Evolutionary conservation across 2,888 invertebrate genomes (phyloP), one percentile per base, ranked within the genome.

Genomic region (Drosophila percnosoma): DNA sequence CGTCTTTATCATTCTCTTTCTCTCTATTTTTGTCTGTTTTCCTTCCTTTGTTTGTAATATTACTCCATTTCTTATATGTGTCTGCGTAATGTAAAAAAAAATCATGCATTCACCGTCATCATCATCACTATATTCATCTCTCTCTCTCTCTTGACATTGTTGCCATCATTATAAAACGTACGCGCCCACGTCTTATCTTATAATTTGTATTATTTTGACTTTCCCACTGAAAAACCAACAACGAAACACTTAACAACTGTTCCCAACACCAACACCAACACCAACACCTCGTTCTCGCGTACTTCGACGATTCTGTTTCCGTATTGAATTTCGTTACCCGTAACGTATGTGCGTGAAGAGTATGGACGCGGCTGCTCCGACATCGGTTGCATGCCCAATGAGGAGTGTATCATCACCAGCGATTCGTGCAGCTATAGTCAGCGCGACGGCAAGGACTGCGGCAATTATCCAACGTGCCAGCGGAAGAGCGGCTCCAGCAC

Each of bases 301-400:
- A 27, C 36, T 11, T 42, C 55, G 13, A 24, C 24, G 24, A 45
- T 45, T 45, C 45, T 45, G 45, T 45, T 4, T 2, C 15, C 45
- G 45, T 45, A 45, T 45, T 24, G 45, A 24, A 45, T 29, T 57
- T 5, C 57, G 40, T 18, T 38, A 18, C 33, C 48, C 13, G 29
- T 31, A 2, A 15, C 53, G 18, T 45, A 21, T 63, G 27, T 31
- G 27, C 52, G 36, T 68, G 48, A 93, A 97, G 97, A 97, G 93
- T 97, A 96, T 92, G 97, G 97, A 71, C 95, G 97, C 80, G 94
- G 95, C 29, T 97, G 97, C 92, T 95, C 94, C 88, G 97, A 97
- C 90, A 97, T 97, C 85, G 96, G 96, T 58, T 97, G 97, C 89
- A 93, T 95, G 63, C 95, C 95, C 90, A 95, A 94, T 87, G 95